phyloP scores from a whole-genome alignment of 2,888 invertebrate genomes.

The Orthonevra nobilis region DNA sequence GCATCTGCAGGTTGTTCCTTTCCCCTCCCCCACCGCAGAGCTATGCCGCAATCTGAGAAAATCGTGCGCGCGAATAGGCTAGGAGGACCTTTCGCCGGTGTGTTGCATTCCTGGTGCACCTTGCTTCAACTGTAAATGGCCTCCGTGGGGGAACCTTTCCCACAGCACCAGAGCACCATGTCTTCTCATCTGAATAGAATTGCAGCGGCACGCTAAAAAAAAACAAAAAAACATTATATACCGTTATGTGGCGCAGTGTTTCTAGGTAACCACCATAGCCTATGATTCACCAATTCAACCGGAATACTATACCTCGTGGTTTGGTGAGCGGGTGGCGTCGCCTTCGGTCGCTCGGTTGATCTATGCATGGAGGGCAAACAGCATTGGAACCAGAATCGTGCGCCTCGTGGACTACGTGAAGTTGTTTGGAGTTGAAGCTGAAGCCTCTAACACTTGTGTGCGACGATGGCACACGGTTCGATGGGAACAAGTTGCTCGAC shows the following conservation, averaged over 20 bases:
- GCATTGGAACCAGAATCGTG: conserved; percentile 59
- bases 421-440: too few relatives aligned
- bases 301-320: conserved; percentile 41
- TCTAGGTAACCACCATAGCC: conserved; percentile 10
- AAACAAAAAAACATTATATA: conserved; percentile 54
- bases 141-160: conserved; percentile 61
- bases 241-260: conserved; percentile 55
- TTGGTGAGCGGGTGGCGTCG: conserved; percentile 53
- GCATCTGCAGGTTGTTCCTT: conserved; percentile 49
- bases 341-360: conserved; percentile 48
- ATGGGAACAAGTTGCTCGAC: conserved; percentile 57
- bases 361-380: conserved; percentile 62
- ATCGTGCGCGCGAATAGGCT: conserved; percentile 62
- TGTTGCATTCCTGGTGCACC: conserved; percentile 58
- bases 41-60: background rate
- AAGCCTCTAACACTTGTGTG: conserved; percentile 36
- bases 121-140: conserved; percentile 64
- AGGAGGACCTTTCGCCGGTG: conserved; percentile 60
- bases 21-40: background rate
- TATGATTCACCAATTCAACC: conserved; percentile 48
- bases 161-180: conserved; percentile 38
- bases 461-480: conserved; percentile 41
- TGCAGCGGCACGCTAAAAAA: background rate
- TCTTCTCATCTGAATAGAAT: background rate
- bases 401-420: conserved; percentile 45